Conservation (phyloP, 2,888 invertebrate species). For the Diaperis boleti region DNA sequence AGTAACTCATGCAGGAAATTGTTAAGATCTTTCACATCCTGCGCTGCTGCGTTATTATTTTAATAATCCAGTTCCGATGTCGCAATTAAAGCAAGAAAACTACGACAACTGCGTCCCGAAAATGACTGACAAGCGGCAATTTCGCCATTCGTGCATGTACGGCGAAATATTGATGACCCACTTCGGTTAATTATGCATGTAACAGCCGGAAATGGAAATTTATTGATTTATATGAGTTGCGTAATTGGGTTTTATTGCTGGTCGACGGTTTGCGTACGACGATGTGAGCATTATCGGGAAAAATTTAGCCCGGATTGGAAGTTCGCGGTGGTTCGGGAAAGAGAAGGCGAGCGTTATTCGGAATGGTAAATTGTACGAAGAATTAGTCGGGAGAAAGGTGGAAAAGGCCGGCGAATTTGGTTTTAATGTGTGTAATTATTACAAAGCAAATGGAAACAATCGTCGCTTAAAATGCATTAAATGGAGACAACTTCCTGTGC, state of each 20-base stretch:
- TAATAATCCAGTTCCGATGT: conserved; percentile 5
- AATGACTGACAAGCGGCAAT: background rate
- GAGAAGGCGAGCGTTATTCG: too few relatives aligned
- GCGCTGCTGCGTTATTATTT: background rate
- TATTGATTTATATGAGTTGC: conserved; percentile 27
- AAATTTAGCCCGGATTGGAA: too few relatives aligned
- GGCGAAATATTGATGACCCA: conserved; percentile 17
- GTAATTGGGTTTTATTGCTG: conserved; percentile 11
- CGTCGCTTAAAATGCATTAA: too few relatives aligned
- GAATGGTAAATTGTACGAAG: too few relatives aligned
- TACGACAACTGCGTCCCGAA: background rate
- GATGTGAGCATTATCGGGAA: too few relatives aligned
- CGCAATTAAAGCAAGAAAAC: conserved; percentile 3
- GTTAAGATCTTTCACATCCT: background rate
- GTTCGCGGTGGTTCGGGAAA: too few relatives aligned
- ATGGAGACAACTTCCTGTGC: too few relatives aligned
- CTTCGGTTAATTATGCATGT: conserved; percentile 13
- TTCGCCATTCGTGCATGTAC: conserved; percentile 6
- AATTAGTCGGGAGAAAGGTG: too few relatives aligned
- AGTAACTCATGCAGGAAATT: background rate
- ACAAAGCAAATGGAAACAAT: too few relatives aligned
- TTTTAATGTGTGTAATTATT: too few relatives aligned
- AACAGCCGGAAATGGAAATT: conserved; percentile 28
- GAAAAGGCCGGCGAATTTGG: too few relatives aligned
- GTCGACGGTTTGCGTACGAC: background rate